Evolutionary conservation across 2,888 invertebrate genomes (phyloP), one percentile per base, ranked within the genome.

Genomic region (Tiliacea aurago): DNA sequence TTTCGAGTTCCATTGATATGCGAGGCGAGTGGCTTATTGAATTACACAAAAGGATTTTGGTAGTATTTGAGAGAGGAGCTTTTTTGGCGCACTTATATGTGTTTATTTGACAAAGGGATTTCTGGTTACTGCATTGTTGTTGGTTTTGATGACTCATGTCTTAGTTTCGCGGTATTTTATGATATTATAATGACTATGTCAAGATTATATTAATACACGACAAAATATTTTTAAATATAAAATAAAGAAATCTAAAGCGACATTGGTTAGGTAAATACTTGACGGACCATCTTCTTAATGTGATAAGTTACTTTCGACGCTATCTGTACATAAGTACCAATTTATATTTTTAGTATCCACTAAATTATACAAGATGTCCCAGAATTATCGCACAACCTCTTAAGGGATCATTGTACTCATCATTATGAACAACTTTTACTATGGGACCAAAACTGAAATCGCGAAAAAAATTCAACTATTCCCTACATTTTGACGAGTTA

Each of bases 1-100:
- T 72, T 53, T 49, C 49, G 20, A 43, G 23, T 41, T 61, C 23
- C 37, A 61, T 64, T 64, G 53, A 64, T 64, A 67, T 13, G 20
- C 13, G 23, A 66, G 10, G 10, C 45, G 7, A 43, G 20, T 23
- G 47, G 15, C 6, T n/a, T 47, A 37, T 37, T 37, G 37, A 37
- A 37, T 37, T 37, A 37, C 37, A 37, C 37, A 37, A 71, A 80
- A 45, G 53, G 5, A 18, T 49, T 53, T 63, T n/a, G 6, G 37
- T 23, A 51, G 13, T 37, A 45, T 7, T 51, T 51, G 49, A 11
- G 9, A 28, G n/a, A 28, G 3, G 3, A 18, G 23, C 3, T 5
- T 33, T 23, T 20, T 56, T 49, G 33, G 13, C 18, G 28, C 10
- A 47, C 18, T 7, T 51, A 11, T 37, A 6, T 55, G 37, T 13